Evolutionary conservation across 2,797 vertebrate species (phyloP), one percentile per base, ranked within the genome.

Genomic region (Leuciscus waleckii): DNA sequence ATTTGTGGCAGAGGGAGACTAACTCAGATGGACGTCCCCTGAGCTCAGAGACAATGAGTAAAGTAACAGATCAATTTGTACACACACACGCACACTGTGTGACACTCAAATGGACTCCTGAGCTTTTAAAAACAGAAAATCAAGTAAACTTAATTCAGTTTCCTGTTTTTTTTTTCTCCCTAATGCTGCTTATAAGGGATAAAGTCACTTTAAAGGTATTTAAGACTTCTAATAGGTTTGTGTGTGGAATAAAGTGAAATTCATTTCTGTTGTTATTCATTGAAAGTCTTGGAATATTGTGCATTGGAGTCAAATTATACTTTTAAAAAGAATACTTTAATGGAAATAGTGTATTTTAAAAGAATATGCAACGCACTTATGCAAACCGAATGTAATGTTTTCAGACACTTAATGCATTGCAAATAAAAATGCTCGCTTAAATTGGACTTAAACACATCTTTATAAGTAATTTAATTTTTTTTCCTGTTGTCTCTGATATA

Each of bases 31-130:
- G 92, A 95, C 93, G 92, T 91, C 87, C 91, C 84, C 76, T 56
- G 35, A 89, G 90, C 89, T 92, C 91, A 88, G 92, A 92, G 94
- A 93, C 93, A 93, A 93, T 92, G 94, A 92, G 92, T 91, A 93
- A 92, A 94, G 93, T 93, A 93, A 94, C 92, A 92, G 92, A 95
- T 95, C 94, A 94, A 94, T 95, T 89, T 87, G 91, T 90, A 90
- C 91, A 92, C 86, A 87, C 56, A 75, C 63, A 46, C 46, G 8
- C 2, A 51, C 49, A 51, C 17, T 21, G 8, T 49, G 73, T 69
- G 73, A 83, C 75, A 70, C 71, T 69, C 16, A 77, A 26, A 82
- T 26, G 76, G 26, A 78, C 61, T 56, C 63, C 71, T 65, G n/a
- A 56, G 32, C 73, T 32, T 65, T 65, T 41, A 41, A 63, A 29